Conservation (phyloP, 2,113 vertebrate species). For the Cyrtonyx montezumae region DNA sequence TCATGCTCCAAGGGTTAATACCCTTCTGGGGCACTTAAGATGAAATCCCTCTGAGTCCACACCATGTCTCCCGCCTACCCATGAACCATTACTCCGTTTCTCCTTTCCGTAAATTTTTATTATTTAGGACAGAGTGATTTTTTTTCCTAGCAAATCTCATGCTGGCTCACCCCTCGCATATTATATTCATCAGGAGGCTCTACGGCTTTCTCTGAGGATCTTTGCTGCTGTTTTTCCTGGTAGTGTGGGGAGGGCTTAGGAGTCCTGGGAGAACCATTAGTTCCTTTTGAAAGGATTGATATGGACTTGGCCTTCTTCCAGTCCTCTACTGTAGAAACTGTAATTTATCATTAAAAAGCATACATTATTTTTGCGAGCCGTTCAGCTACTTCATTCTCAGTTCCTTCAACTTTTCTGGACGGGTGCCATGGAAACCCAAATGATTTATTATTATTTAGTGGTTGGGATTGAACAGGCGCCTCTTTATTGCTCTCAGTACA, state of each 20-base stretch:
- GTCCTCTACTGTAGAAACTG: neutral
- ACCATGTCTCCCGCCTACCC: neutral
- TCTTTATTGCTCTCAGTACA: neutral
- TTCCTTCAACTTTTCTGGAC: slow-evolving; percentile 31
- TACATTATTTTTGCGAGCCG: slow-evolving; percentile 30
- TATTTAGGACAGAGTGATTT: neutral
- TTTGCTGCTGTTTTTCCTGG: slow-evolving; percentile 45
- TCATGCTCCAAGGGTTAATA: slow-evolving; percentile 38
- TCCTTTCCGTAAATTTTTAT: slow-evolving; percentile 47
- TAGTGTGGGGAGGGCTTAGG: slow-evolving; percentile 10
- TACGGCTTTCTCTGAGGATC: slow-evolving; percentile 21
- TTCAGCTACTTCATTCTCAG: slow-evolving; percentile 2
- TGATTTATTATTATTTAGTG: neutral
- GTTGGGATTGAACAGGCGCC: neutral
- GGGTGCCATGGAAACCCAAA: slow-evolving; percentile 34
- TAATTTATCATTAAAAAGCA: slow-evolving; percentile 37
- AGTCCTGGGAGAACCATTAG: slow-evolving; percentile 48
- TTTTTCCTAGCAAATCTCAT: neutral
- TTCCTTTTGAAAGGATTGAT: slow-evolving; percentile 49
- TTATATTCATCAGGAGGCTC: slow-evolving; percentile 25
- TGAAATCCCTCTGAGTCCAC: neutral
- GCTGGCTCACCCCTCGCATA: neutral
- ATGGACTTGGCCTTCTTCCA: slow-evolving; percentile 46
- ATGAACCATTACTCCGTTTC: slow-evolving; percentile 5
- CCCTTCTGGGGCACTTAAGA: slow-evolving; percentile 33